phyloP scores from a whole-genome alignment of 2,888 invertebrate species.

The Drepana falcataria region DNA sequence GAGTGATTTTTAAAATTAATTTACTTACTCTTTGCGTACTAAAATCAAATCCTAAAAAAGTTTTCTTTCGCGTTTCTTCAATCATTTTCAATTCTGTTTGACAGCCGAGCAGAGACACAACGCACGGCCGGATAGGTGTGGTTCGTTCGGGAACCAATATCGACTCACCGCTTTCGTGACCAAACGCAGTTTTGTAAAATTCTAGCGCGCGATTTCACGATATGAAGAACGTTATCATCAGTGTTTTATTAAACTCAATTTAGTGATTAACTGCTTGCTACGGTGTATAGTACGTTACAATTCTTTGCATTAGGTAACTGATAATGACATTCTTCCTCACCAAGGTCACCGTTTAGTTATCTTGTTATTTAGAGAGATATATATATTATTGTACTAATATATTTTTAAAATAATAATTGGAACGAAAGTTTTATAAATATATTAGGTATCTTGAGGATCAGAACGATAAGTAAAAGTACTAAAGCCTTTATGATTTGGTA shows the following conservation, averaged over 20 bases:
- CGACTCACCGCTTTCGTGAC: conserved; percentile 40
- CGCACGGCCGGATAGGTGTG: conserved; percentile 19
- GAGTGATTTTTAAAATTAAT: background rate
- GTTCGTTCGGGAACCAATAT: conserved; percentile 38
- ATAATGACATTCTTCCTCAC: conserved; percentile 23
- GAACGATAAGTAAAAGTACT: too few relatives aligned
- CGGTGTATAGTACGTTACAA: conserved; percentile 15
- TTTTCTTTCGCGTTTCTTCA: conserved; percentile 60
- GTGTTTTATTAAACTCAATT: conserved; percentile 28
- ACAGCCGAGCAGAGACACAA: conserved; percentile 49
- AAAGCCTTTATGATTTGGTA: too few relatives aligned
- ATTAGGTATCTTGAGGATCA: too few relatives aligned
- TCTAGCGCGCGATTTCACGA: conserved; percentile 38
- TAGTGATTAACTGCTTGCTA: conserved; percentile 28
- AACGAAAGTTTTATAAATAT: too few relatives aligned
- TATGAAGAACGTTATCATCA: conserved; percentile 28
- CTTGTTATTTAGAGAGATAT: conserved; percentile 10
- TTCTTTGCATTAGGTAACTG: conserved; percentile 22
- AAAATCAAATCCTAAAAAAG: conserved; percentile 90
- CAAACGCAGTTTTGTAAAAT: conserved; percentile 39
- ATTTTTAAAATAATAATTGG: too few relatives aligned
- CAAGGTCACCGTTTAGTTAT: conserved; percentile 31
- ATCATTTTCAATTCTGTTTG: conserved; percentile 52
- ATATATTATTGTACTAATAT: conserved; percentile 4
- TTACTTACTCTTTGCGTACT: conserved; percentile 90